Evolutionary conservation across 2,113 vertebrate species (phyloP).

Genomic region (Triplophysa dalaica): DNA sequence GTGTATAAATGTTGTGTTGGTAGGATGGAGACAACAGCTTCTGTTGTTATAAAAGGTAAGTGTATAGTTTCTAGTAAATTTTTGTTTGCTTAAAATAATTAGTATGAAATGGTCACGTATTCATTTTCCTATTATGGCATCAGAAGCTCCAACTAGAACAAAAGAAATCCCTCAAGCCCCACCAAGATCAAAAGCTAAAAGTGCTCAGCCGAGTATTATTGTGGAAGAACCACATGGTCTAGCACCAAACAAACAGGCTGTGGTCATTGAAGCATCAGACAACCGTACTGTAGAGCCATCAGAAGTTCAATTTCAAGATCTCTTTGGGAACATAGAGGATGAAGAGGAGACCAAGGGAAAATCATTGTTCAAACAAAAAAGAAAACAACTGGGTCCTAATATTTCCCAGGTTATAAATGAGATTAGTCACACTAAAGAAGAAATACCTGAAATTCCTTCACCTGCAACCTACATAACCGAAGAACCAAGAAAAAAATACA

Average conservation of each 20-base stretch:
- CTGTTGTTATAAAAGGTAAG: constrained; percentile 76
- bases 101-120: background rate
- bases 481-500: background rate
- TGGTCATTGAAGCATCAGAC: constrained; percentile 56
- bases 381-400: background rate
- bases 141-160: background rate
- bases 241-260: constrained; percentile 59
- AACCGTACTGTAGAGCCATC: constrained; percentile 37
- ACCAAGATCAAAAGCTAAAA: constrained; percentile 38
- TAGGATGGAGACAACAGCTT: constrained; percentile 68
- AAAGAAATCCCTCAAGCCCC: constrained; percentile 39
- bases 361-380: constrained; percentile 15
- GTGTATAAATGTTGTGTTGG: constrained; percentile 77
- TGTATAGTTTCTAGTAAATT: background rate
- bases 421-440: background rate
- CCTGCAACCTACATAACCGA: background rate
- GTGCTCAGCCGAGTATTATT: background rate
- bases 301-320: constrained; percentile 20
- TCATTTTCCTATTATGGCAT: background rate
- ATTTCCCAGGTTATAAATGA: background rate
- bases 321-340: background rate
- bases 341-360: constrained; percentile 24
- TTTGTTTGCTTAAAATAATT: background rate
- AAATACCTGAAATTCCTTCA: background rate
- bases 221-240: constrained; percentile 50